phyloP scores from a whole-genome alignment of 2,113 vertebrate genomes.

The Parus major region DNA sequence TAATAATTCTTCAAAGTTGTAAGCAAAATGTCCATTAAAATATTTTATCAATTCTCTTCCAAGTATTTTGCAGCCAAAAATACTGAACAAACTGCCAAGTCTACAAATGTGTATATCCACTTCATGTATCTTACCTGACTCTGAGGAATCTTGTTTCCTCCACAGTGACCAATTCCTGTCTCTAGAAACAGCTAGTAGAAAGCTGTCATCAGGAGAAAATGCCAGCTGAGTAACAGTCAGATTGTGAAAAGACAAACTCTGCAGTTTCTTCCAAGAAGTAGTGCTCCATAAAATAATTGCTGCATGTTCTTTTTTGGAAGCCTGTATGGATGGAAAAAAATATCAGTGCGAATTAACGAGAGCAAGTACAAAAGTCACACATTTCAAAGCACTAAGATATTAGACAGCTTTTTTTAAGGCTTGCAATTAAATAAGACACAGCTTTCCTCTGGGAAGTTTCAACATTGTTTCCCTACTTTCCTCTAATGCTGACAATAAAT shows the following conservation, averaged over 20 bases:
- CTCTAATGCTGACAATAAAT: not conserved
- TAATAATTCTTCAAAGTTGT: not conserved
- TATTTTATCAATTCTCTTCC: not conserved
- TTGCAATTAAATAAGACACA: not conserved
- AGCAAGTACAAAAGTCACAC: not conserved
- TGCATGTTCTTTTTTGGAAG: conserved; percentile 92
- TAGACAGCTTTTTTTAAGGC: not conserved
- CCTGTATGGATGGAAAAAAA: conserved; percentile 69
- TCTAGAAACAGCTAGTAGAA: conserved; percentile 91
- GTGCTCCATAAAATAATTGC: conserved; percentile 92
- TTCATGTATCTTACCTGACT: conserved; percentile 55
- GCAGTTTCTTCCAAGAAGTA: conserved; percentile 87
- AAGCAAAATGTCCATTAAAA: not conserved
- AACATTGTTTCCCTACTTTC: not conserved
- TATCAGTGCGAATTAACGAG: not conserved
- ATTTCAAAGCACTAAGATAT: not conserved
- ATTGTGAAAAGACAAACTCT: conserved; percentile 87
- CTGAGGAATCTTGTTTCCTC: conserved; percentile 74
- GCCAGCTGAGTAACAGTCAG: conserved; percentile 96
- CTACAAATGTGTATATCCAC: not conserved
- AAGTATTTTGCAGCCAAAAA: not conserved
- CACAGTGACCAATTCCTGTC: conserved; percentile 97
- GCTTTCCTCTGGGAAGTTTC: not conserved
- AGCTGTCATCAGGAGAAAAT: conserved; percentile 88
- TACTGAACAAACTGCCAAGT: not conserved